Evolutionary conservation across 2,113 vertebrate genomes (phyloP).

Genomic region (Lichenostomus cassidix): DNA sequence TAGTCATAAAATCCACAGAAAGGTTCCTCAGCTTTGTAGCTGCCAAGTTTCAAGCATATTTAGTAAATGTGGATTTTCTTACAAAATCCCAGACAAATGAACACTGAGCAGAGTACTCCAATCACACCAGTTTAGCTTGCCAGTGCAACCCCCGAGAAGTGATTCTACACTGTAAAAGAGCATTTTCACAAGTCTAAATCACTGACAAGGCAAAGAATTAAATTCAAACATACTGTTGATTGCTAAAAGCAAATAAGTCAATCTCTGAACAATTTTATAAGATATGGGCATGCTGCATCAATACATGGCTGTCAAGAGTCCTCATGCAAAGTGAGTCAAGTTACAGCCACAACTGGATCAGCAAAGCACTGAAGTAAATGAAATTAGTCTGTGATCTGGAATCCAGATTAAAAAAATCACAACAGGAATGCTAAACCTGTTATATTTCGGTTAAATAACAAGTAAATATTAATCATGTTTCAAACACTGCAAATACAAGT

Average conservation of each 20-base stretch:
- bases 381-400: slow-evolving; percentile 27
- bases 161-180: slow-evolving; percentile 61
- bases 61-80: neutral
- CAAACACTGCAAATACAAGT: neutral
- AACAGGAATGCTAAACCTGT: slow-evolving; percentile 9
- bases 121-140: slow-evolving; percentile 41
- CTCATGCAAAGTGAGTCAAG: slow-evolving; percentile 59
- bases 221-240: slow-evolving; percentile 40
- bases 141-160: slow-evolving; percentile 71
- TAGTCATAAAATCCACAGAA: neutral
- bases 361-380: slow-evolving; percentile 35
- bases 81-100: neutral
- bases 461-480: slow-evolving; percentile 43
- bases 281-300: slow-evolving; percentile 59
- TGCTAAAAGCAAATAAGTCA: slow-evolving; percentile 59
- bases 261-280: slow-evolving; percentile 50
- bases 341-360: slow-evolving; percentile 51
- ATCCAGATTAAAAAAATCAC: slow-evolving; percentile 6
- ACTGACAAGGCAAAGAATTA: slow-evolving; percentile 57
- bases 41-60: neutral
- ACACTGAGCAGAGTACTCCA: neutral
- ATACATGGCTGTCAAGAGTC: slow-evolving; percentile 47
- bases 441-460: slow-evolving; percentile 34
- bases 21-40: neutral
- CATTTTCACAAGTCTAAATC: slow-evolving; percentile 59